Evolutionary conservation across 2,113 vertebrate genomes (phyloP).

Genomic region (Tenrec ecaudatus): DNA sequence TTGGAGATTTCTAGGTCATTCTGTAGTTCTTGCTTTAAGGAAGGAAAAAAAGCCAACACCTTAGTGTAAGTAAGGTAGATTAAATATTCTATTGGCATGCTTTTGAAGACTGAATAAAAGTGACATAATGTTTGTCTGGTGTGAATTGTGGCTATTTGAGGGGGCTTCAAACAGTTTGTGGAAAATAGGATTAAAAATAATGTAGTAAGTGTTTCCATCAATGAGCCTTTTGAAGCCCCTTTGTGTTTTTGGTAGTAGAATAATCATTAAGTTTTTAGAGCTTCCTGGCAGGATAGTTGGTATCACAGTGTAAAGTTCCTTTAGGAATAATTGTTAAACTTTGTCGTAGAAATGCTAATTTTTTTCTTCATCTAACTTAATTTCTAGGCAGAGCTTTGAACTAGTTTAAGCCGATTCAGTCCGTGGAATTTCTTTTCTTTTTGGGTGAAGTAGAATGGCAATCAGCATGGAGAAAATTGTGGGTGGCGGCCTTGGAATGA

Average conservation of each 20-base stretch:
- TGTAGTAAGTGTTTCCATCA: too few species aligned
- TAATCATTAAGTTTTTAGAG: neutral
- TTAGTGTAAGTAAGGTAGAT: neutral
- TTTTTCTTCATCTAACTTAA: neutral
- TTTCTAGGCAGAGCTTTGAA: neutral
- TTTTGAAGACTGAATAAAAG: slow-evolving; percentile 33
- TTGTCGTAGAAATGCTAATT: slow-evolving; percentile 12
- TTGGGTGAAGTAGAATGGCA: neutral
- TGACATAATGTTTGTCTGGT: neutral
- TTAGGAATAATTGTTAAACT: neutral
- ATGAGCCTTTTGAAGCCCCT: too few species aligned
- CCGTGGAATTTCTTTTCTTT: neutral
- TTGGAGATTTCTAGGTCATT: neutral
- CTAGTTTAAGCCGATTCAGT: neutral
- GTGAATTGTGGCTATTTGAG: neutral
- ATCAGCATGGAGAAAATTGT: neutral
- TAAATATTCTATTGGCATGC: neutral
- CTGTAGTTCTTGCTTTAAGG: neutral
- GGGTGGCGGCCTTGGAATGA: too few species aligned
- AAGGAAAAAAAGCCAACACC: neutral
- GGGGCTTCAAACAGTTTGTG: too few species aligned
- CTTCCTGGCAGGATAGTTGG: neutral
- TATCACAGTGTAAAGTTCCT: neutral
- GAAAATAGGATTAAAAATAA: too few species aligned
- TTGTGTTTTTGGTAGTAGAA: neutral